Base-by-base conservation (phyloP, 2,113 vertebrate species). In the Otus sunia region DNA sequence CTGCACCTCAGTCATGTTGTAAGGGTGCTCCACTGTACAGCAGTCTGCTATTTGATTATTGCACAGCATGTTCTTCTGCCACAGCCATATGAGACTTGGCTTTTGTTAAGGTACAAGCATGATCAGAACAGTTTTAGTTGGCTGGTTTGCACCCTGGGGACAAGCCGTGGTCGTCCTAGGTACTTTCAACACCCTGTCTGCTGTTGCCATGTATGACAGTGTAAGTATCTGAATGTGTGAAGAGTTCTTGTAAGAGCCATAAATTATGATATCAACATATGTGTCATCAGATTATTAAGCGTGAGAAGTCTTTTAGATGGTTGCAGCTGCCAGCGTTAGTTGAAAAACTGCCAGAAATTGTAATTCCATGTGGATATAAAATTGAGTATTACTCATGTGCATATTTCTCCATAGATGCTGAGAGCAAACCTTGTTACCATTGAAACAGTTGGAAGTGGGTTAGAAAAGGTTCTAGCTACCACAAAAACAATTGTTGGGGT, bases 131-230 rank as follows among this genome's bases (percentile, higher is more conserved):
- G 30, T 52, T 91, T n/a, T 34, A 56, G 68, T 52, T 55, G 94
- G 83, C 90, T 94, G 83, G 30, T 89, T 85, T 94, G 77, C 71
- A 89, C 73, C 86, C 83, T 15, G 80, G 74, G 83, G 80, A 71
- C 76, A 94, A 87, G 43, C 29, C 45, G 2, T 26, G 32, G 64
- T 82, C 0, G 0, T 89, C 83, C 80, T 68, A 92, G 98, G 98
- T 98, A 96, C 97, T 98, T 98, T 98, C 98, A 98, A 98, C 98
- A 97, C 97, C 96, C 91, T 97, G 52, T 98, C 97, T 98, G 98
- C 98, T 98, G 97, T 97, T 98, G 97, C 97, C 95, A 52, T 78
- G 97, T 97, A 91, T 86, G 97, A 98, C 94, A 97, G 96, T 29
- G 34, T 89, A 88, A 97, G 59, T 96, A 97, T 96, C 83, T 72